Evolutionary conservation across 2,888 invertebrate species (phyloP).

Genomic region (Entomobrya multifasciata): DNA sequence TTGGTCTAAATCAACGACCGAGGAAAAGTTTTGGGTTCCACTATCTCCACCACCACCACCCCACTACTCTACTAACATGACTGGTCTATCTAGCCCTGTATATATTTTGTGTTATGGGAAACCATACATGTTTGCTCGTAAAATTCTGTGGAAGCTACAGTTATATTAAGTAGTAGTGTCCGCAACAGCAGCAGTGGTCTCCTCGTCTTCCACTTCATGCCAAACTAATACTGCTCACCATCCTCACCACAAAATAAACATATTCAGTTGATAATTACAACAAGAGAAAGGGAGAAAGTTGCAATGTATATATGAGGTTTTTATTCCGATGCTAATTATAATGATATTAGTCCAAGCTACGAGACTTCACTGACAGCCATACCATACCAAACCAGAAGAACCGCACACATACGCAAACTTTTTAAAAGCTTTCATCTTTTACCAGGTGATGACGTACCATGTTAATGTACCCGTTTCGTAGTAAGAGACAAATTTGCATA

Average conservation of each 20-base stretch:
- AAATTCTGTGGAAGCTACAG: constrained; percentile 3
- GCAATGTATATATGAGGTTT: constrained; percentile 39
- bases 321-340: background rate
- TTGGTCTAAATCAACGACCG: constrained; percentile 64
- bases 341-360: no score
- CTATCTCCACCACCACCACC: background rate
- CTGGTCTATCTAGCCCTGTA: background rate
- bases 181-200: background rate
- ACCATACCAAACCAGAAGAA: background rate
- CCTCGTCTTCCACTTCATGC: constrained; percentile 28
- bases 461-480: no score
- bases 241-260: constrained; percentile 52
- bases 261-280: constrained; percentile 54
- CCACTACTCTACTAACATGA: background rate
- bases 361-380: background rate
- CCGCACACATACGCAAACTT: background rate
- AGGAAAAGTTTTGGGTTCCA: constrained; percentile 47
- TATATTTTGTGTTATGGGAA: background rate
- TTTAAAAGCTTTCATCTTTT: no score
- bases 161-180: background rate
- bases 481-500: no score
- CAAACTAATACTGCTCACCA: constrained; percentile 7
- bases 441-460: no score
- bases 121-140: constrained; percentile 28
- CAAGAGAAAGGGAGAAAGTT: constrained; percentile 30